Evolutionary conservation across 2,797 vertebrate genomes (phyloP).

Genomic region (Alauda arvensis): DNA sequence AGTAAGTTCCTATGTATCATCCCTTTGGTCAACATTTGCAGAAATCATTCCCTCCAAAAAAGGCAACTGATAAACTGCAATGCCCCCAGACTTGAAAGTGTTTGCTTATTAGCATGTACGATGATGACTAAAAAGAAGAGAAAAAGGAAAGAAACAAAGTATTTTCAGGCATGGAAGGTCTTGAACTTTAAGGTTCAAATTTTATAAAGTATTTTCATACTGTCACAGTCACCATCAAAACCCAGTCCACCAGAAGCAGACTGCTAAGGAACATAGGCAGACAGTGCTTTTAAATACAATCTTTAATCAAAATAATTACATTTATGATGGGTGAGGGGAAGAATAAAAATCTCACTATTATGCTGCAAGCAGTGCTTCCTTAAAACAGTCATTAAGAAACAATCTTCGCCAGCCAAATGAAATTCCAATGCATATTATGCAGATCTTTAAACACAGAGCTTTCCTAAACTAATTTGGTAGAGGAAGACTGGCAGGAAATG

Average conservation of each 20-base stretch:
- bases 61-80: background rate
- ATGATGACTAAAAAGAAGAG: background rate
- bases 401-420: background rate
- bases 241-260: background rate
- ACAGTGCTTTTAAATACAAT: background rate
- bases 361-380: background rate
- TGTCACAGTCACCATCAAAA: background rate
- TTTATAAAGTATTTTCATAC: background rate
- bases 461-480: background rate
- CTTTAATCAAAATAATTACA: background rate
- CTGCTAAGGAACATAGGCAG: background rate
- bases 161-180: background rate
- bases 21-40: background rate
- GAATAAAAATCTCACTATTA: background rate
- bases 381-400: background rate
- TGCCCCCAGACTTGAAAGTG: background rate
- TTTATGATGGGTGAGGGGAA: background rate
- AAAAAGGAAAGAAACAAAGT: background rate
- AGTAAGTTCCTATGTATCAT: background rate
- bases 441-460: background rate
- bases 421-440: background rate
- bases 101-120: background rate
- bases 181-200: background rate
- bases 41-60: background rate
- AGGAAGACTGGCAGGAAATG: background rate